Evolutionary conservation across 2,113 vertebrate species (phyloP).

Genomic region (Gambusia affinis): DNA sequence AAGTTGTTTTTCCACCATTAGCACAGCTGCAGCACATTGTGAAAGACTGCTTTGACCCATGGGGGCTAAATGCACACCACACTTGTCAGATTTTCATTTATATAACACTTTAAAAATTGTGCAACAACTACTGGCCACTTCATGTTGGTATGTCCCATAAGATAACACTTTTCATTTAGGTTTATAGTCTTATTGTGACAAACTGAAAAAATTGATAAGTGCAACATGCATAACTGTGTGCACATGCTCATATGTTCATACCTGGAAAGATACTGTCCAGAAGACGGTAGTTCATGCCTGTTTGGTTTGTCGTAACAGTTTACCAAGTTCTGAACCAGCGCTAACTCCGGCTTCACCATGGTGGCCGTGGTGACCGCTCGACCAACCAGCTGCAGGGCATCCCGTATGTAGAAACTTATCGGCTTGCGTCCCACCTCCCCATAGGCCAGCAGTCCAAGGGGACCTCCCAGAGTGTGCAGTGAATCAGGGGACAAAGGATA

Average conservation of each 20-base stretch:
- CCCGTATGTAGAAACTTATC: conserved; percentile 86
- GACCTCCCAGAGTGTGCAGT: conserved; percentile 87
- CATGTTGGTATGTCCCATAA: too few relatives aligned
- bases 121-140: too few relatives aligned
- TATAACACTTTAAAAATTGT: too few relatives aligned
- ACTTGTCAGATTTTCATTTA: too few relatives aligned
- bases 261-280: conserved; percentile 82
- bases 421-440: conserved; percentile 86
- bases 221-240: conserved; percentile 43
- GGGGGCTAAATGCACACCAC: too few relatives aligned
- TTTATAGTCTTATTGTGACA: not conserved
- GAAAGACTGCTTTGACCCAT: too few relatives aligned
- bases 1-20: too few relatives aligned
- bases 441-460: conserved; percentile 87
- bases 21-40: too few relatives aligned
- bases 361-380: conserved; percentile 79
- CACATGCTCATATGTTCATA: conserved; percentile 35
- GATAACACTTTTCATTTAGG: too few relatives aligned
- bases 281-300: conserved; percentile 72
- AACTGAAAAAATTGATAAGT: not conserved
- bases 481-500: conserved; percentile 83
- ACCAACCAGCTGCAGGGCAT: conserved; percentile 84
- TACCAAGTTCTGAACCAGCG: conserved; percentile 78
- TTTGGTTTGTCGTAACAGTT: conserved; percentile 80
- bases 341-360: conserved; percentile 69